A percentile compares a stretch with the other conserved stretches of the same genome.
Evolutionary conservation across 2,888 invertebrate genomes (phyloP).

Genomic region (Hetaerina titia): DNA sequence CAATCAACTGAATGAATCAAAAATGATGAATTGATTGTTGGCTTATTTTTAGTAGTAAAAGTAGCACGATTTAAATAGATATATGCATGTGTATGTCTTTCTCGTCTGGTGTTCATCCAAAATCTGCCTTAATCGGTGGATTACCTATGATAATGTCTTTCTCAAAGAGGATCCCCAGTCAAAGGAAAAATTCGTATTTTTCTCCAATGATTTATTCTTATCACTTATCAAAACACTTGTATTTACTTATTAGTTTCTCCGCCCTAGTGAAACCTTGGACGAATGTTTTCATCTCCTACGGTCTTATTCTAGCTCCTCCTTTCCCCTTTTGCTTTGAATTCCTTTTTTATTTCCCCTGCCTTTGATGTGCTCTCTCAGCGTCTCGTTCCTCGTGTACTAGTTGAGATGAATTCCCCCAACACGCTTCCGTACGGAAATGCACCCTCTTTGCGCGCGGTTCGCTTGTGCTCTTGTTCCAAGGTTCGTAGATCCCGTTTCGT

Average conservation of each 20-base stretch:
- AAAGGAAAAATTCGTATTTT: no score
- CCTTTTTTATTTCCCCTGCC: neutral
- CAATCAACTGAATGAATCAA: no score
- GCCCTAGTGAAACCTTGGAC: no score
- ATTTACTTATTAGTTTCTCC: neutral
- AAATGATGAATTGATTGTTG: no score
- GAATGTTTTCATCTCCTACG: neutral
- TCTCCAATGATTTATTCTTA: neutral
- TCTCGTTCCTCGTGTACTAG: neutral
- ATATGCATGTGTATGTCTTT: no score
- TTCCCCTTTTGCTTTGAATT: neutral
- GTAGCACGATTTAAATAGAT: no score
- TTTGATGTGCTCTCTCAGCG: neutral
- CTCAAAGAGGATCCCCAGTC: no score
- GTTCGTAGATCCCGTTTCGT: neutral
- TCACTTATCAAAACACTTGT: neutral
- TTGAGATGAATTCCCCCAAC: neutral
- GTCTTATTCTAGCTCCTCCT: neutral
- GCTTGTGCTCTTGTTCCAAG: neutral
- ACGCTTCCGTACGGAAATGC: neutral
- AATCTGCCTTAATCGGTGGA: no score
- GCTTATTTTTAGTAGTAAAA: no score
- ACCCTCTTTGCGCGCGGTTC: neutral
- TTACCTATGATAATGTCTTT: no score
- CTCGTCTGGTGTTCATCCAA: no score